phyloP scores from a whole-genome alignment of 1,140 invertebrate genomes.

The Teleogryllus occipitalis region DNA sequence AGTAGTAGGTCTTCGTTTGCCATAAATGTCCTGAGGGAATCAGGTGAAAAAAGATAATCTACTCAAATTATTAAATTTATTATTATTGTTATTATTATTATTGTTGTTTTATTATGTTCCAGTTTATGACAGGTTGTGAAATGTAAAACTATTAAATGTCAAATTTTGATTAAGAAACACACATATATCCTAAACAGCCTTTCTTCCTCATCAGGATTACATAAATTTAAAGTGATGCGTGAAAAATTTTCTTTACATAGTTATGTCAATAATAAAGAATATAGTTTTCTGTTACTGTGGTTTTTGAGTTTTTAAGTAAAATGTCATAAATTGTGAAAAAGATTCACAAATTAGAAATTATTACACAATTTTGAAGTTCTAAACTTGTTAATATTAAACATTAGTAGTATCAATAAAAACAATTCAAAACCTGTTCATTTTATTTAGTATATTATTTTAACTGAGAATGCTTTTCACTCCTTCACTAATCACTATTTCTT shows the following conservation, averaged over 20 bases:
- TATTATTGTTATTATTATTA: background rate
- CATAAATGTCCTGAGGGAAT: conserved; percentile 51
- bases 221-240: too few relatives aligned
- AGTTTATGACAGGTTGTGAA: background rate
- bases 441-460: background rate
- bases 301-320: too few relatives aligned
- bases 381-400: background rate
- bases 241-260: too few relatives aligned
- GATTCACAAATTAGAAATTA: too few relatives aligned
- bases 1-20: conserved; percentile 52
- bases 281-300: too few relatives aligned
- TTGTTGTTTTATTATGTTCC: background rate
- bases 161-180: background rate
- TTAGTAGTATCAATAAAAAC: background rate
- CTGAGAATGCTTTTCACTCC: background rate
- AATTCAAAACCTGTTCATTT: background rate
- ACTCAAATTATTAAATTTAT: conserved; percentile 10
- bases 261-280: too few relatives aligned
- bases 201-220: too few relatives aligned
- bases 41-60: conserved; percentile 28
- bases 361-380: background rate
- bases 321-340: too few relatives aligned
- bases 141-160: background rate
- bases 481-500: too few relatives aligned
- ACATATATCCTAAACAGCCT: too few relatives aligned